Conservation (phyloP, 1,140 invertebrate species). For the Aphidius gifuensis region DNA sequence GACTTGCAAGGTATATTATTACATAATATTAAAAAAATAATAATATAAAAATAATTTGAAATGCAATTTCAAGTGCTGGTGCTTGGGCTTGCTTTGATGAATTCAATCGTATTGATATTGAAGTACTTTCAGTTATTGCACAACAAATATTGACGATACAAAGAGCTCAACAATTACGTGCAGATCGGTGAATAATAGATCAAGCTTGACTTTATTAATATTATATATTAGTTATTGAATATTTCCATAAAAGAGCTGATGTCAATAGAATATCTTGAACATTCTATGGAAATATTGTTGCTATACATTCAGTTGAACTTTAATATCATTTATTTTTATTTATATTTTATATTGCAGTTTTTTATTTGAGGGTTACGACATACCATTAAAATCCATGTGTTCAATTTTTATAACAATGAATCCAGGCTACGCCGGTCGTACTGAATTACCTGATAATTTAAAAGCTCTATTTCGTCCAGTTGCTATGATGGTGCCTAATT, state of each 20-base stretch:
- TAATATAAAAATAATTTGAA: not conserved
- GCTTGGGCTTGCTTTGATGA: conserved; percentile 79
- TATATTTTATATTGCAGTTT: conserved; percentile 45
- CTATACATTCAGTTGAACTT: no score
- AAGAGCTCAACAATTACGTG: conserved; percentile 53
- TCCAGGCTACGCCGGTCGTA: conserved; percentile 70
- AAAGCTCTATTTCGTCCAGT: conserved; percentile 71
- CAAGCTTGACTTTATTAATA: no score
- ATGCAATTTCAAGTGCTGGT: conserved; percentile 57
- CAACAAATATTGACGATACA: conserved; percentile 66
- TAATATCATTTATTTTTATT: no score
- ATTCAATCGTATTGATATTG: conserved; percentile 73
- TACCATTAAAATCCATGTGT: conserved; percentile 62
- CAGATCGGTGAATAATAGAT: conserved; percentile 39
- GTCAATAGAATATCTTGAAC: no score
- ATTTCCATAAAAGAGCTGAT: no score
- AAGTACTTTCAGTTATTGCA: conserved; percentile 62
- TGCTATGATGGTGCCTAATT: conserved; percentile 77
- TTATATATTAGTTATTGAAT: no score
- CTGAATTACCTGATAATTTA: conserved; percentile 72
- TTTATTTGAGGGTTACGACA: conserved; percentile 65
- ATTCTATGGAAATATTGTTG: no score
- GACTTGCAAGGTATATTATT: conserved; percentile 49
- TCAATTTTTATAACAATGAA: conserved; percentile 76
- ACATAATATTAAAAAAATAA: not conserved